phyloP scores from a whole-genome alignment of 2,113 vertebrate species.

The Centropus unirufus region DNA sequence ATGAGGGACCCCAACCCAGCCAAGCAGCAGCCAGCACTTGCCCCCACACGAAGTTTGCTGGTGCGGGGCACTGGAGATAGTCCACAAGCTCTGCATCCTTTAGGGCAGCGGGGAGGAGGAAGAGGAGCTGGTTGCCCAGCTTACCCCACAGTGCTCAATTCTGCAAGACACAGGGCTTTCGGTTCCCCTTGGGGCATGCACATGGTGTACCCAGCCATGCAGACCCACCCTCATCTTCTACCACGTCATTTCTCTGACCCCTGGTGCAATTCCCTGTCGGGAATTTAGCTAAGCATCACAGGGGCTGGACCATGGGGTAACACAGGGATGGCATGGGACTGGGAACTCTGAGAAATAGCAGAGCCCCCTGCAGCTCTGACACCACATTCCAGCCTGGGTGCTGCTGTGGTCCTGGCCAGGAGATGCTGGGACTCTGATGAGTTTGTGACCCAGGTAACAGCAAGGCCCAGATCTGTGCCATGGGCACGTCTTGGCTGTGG shows the following conservation, averaged over 20 bases:
- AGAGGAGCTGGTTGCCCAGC: accelerated
- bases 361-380: background rate
- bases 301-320: accelerated
- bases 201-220: background rate
- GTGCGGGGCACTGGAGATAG: background rate
- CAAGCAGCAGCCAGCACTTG: background rate
- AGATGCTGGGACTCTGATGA: accelerated
- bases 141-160: background rate
- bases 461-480: background rate
- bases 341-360: background rate
- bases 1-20: background rate
- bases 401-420: background rate
- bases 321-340: background rate
- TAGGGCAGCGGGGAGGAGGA: background rate
- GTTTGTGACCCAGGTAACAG: background rate
- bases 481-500: background rate
- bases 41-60: accelerated
- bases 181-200: background rate
- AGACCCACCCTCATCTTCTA: background rate
- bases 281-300: background rate
- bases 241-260: background rate
- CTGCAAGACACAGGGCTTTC: background rate
- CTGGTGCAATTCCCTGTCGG: background rate
- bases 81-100: background rate
- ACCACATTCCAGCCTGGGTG: background rate